Base-by-base conservation (phyloP, 2,797 vertebrate species). In the Xenentodon cancila region DNA sequence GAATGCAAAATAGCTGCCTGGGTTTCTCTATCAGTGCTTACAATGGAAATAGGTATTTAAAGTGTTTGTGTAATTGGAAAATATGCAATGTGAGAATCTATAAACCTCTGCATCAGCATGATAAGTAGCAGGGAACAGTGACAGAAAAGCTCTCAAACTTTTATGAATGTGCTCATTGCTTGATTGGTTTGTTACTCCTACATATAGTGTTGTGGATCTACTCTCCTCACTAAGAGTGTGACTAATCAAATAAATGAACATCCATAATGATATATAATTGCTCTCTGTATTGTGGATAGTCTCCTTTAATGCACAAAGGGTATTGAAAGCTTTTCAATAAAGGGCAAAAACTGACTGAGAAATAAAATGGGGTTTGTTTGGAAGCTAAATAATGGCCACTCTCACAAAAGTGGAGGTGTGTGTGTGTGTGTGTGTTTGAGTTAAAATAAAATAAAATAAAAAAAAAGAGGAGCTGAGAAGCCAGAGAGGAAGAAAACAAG, bases 251-350 rank as follows among this genome's bases (percentile, higher is more conserved):
- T 64, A 64, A 82, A 80, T 63, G 51, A 18, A 57, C 20, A 17
- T 48, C 55, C 57, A 20, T 74, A 77, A 71, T 76, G 65, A 76
- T 79, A 76, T 67, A 64, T 56, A 72, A 64, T 56, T 19, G 30
- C 22, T 53, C 56, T 12, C 58, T 48, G 58, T 60, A 53, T 57
- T 60, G 59, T 34, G 30, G 55, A 58, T 49, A 57, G 68, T 60
- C 67, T 57, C 48, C 32, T 17, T 78, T 34, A 59, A 66, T 49
- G 64, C 75, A 77, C 57, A 77, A 59, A 64, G 27, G 59, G 51
- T 5, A 49, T 66, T 77, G 80, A 79, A 63, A 58, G 73, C 59
- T 81, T 77, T 82, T 52, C 71, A 84, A 85, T 78, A 81, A 68
- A 60, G 62, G 75, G 66, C 57, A 63, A 52, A n/a, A 32, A 37